Base-by-base conservation (phyloP, 2,797 vertebrate species). In the Petrocephalus sullivani region DNA sequence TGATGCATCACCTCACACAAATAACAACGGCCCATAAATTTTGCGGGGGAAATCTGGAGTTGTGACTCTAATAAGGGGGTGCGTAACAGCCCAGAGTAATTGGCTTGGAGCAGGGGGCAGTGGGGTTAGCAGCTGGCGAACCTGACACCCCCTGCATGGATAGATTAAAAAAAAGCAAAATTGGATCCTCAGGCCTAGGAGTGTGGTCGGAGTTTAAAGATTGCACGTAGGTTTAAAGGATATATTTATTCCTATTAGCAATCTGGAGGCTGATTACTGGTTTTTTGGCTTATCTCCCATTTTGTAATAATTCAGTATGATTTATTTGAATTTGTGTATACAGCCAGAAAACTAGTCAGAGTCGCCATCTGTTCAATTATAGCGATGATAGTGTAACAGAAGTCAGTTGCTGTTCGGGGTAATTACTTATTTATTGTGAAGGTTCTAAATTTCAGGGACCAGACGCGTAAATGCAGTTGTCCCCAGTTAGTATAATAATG, bases 221-320 rank as follows among this genome's bases (percentile, higher is more conserved):
- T 19, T 41, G 88, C 90, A 88, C 51, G 53, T 88, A 46, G 83
- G 67, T 87, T 89, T 92, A 90, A 92, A 88, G 84, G 91, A 92
- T 91, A 84, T 10, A 51, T 89, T 89, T 75, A 21, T 88, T 91
- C 71, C 28, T 86, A 86, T 86, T 86, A 86, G 53, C 56, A 86
- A 57, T 60, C 56, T 86, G 84, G 56, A 58, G 58, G 23, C n/a
- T 56, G 56, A 86, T 33, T 41, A 86, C 28, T 9, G 56, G 0
- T 23, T 41, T 53, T 58, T 60, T 86, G 84, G 84, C 84, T 57
- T 58, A 57, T 86, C 56, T 57, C 84, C 53, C 28, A 56, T 53
- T 56, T n/a, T 86, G 84, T 60, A 57, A 86, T 86, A 86, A 57
- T 86, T 60, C 84, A 86, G 54, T n/a, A 37, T 86, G 84, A 86